A percentile compares a stretch with the other conserved stretches of the same genome.
Evolutionary conservation across 2,888 invertebrate species (phyloP).

Genomic region (Microctonus aethiopoides): DNA sequence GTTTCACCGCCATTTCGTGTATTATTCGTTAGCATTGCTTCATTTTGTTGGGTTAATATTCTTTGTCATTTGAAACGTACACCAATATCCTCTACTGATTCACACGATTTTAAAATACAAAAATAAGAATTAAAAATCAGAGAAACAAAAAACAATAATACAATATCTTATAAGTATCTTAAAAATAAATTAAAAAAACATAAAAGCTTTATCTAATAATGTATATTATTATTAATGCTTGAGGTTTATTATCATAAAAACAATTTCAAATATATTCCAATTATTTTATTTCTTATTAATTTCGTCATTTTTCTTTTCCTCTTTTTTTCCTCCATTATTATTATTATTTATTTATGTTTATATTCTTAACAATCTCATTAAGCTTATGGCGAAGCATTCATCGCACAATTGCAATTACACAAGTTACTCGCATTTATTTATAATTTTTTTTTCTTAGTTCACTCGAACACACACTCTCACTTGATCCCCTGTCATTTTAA

Average conservation of each 20-base stretch:
- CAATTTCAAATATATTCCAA: too few relatives aligned
- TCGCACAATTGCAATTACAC: conserved; percentile 22
- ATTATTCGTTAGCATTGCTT: conserved; percentile 81
- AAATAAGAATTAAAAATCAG: conserved; percentile 17
- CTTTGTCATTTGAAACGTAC: conserved; percentile 79
- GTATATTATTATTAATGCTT: neutral
- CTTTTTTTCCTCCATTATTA: conserved; percentile 32
- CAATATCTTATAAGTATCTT: neutral
- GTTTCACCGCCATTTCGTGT: conserved; percentile 80
- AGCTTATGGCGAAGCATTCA: conserved; percentile 31
- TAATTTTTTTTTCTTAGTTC: neutral
- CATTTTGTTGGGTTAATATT: conserved; percentile 87
- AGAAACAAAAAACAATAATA: neutral
- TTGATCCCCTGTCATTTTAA: conserved; percentile 4
- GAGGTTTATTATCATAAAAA: neutral
- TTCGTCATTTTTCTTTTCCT: neutral
- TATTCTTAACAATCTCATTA: conserved; percentile 37
- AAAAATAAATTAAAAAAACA: conserved; percentile 26
- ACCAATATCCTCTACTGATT: neutral
- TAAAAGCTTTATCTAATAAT: neutral
- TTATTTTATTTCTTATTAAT: too few relatives aligned
- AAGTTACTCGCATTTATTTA: conserved; percentile 17
- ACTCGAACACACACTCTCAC: neutral
- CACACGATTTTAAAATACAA: neutral
- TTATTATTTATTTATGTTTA: conserved; percentile 1